Conservation (phyloP, 2,888 invertebrate species). For the Allygus modestus region DNA sequence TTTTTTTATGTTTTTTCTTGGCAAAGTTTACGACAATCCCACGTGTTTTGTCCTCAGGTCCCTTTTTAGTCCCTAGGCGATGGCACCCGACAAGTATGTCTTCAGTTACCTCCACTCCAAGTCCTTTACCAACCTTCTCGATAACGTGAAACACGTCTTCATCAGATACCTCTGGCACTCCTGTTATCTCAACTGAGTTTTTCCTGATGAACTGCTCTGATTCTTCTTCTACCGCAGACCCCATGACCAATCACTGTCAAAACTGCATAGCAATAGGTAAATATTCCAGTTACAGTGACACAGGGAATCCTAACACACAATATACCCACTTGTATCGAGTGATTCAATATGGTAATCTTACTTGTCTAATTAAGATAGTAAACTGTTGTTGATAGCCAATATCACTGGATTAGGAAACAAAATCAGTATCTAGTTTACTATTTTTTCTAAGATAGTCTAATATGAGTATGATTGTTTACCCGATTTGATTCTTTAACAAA, state of each 20-base stretch:
- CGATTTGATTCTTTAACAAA: too few species aligned
- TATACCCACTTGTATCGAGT: neutral
- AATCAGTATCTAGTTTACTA: neutral
- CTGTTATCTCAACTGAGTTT: slow-evolving; percentile 24
- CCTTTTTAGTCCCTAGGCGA: neutral
- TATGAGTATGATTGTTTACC: too few species aligned
- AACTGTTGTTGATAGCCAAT: neutral
- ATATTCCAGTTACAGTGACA: neutral
- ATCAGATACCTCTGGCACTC: slow-evolving; percentile 15
- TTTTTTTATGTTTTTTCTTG: slow-evolving; percentile 19
- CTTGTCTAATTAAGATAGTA: slow-evolving; percentile 22
- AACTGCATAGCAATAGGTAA: neutral
- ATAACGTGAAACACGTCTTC: slow-evolving; percentile 22
- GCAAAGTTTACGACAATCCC: slow-evolving; percentile 26
- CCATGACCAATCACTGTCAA: neutral
- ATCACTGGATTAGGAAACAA: neutral
- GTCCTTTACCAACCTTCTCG: slow-evolving; percentile 35
- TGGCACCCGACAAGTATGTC: slow-evolving; percentile 22
- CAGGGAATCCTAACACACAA: neutral
- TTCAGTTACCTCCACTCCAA: slow-evolving; percentile 19
- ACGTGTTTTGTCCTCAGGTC: slow-evolving; percentile 12
- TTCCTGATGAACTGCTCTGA: slow-evolving; percentile 29
- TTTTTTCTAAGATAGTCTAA: too few species aligned
- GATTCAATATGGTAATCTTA: neutral
- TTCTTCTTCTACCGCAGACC: slow-evolving; percentile 41